phyloP scores from a whole-genome alignment of 2,888 invertebrate genomes.

The Morpho achilles region DNA sequence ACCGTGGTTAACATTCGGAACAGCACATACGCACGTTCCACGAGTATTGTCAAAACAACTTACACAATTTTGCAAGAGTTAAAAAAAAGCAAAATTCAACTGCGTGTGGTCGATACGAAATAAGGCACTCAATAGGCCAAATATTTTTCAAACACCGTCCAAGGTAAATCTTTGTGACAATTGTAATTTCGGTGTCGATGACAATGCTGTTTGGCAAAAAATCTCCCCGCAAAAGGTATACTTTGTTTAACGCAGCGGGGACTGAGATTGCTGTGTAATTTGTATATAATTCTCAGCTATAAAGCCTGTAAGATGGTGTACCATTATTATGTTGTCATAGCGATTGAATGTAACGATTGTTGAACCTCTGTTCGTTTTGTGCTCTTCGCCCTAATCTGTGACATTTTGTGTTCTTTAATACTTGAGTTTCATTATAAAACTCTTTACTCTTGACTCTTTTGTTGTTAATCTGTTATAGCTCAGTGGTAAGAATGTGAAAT shows the following conservation, averaged over 20 bases:
- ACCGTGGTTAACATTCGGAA: slow-evolving; percentile 70
- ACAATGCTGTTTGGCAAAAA: slow-evolving; percentile 58
- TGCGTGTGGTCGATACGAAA: slow-evolving; percentile 64
- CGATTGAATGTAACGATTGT: slow-evolving; percentile 42
- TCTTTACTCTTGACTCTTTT: no score
- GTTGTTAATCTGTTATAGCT: no score
- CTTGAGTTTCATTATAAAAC: no score
- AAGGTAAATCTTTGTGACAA: slow-evolving; percentile 65
- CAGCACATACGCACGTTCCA: slow-evolving; percentile 64
- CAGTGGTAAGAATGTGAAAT: no score
- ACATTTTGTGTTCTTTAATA: slow-evolving; percentile 3
- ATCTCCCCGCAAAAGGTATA: slow-evolving; percentile 38
- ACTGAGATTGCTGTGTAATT: slow-evolving; percentile 66
- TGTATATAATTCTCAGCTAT: slow-evolving; percentile 59
- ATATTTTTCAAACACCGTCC: slow-evolving; percentile 76
- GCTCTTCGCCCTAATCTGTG: slow-evolving; percentile 10
- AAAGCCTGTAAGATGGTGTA: slow-evolving; percentile 41
- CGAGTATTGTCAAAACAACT: slow-evolving; percentile 74
- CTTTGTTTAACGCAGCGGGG: slow-evolving; percentile 64
- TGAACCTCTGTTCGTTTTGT: slow-evolving; percentile 20
- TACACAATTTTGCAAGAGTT: slow-evolving; percentile 65
- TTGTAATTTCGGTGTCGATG: slow-evolving; percentile 70
- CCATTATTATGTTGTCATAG: slow-evolving; percentile 67
- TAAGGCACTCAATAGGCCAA: slow-evolving; percentile 69
- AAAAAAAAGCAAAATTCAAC: slow-evolving; percentile 37